Base-by-base conservation (phyloP, 2,888 invertebrate genomes). In the Tenthredo notha region DNA sequence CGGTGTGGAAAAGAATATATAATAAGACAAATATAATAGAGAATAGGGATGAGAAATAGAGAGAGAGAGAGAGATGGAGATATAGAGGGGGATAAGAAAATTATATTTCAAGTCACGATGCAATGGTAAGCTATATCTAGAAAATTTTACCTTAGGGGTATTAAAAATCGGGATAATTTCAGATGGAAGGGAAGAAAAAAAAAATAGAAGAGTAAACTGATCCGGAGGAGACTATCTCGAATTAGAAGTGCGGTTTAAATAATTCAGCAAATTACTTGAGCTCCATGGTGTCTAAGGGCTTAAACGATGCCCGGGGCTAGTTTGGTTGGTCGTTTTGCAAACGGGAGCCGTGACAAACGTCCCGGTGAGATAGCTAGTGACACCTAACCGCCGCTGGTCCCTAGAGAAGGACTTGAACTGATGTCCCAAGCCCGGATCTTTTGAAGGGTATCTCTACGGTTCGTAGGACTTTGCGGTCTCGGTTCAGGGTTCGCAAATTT, bases 311-410 rank as follows among this genome's bases (percentile, higher is more conserved):
- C 80, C 80, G 58, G 80, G 80, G 80, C 80, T 50, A 80, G 80
- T 80, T 80, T 61, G 80, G 80, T 58, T 61, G 80, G 61, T 80
- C 80, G 80, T 80, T 58, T 80, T 80, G 80, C 40, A 80, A 80
- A 61, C 80, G 58, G 78, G 78, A 80, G 78, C 78, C 80, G 83
- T 83, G 83, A 83, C 83, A 83, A 83, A 83, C 83, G 83, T 83
- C 67, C 83, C 83, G 67, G 67, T 67, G 83, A 65, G 83, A 70
- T 83, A 70, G 83, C 83, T 70, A 70, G 83, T 70, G 83, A 65
- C 70, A 70, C 67, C 83, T 83, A 70, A 83, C 83, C 83, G 61
- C 83, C 83, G 67, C 47, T 40, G 83, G 67, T 83, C 83, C 83
- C 83, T 67, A 61, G 83, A 83, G 83, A 67, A 83, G 80, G 83